Evolutionary conservation across 2,888 invertebrate genomes (phyloP), one percentile per base, ranked within the genome.

Genomic region (Shargacucullia verbasci): DNA sequence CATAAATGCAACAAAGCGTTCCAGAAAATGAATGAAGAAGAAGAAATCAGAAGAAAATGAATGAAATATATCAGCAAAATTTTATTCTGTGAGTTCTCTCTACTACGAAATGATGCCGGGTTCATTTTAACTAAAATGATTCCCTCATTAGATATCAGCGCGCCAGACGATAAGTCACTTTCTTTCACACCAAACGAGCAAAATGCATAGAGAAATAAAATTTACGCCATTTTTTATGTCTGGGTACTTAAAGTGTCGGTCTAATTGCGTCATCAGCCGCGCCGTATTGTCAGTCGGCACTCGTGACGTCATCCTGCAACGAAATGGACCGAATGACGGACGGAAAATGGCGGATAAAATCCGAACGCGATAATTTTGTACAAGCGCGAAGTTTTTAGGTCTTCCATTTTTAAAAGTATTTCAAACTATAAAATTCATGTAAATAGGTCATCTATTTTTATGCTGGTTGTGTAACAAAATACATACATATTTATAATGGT

Each of bases 211-310:
- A 45, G 43, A 49, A 71, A 61, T 68, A 71, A 67, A 67, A 50
- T 67, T 53, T 67, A 67, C 63, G 27, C 53, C 62, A 46, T 58
- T 67, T 63, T 65, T 67, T 37, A 67, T 53, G 67, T 43, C 62
- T n/a, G 31, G 48, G 67, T 62, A 67, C 62, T 67, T 67, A 46
- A 66, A 70, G 63, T 55, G 55, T 65, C 57, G 50, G 52, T 63
- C 43, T 75, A 73, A 75, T 75, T 75, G 73, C 73, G 70, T 75
- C 75, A 75, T 75, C 75, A 72, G 65, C 52, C 59, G 35, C 73
- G 48, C 25, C 64, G 65, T 62, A 64, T 68, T 65, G 68, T 73
- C 74, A 74, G 43, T 50, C 64, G 45, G 57, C 40, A 73, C 75
- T 75, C 43, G 54, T 70, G 68, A 68, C 75, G 73, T 68, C 70